Evolutionary conservation across 2,888 invertebrate species (phyloP).

Genomic region (Cheilosia scutellata): DNA sequence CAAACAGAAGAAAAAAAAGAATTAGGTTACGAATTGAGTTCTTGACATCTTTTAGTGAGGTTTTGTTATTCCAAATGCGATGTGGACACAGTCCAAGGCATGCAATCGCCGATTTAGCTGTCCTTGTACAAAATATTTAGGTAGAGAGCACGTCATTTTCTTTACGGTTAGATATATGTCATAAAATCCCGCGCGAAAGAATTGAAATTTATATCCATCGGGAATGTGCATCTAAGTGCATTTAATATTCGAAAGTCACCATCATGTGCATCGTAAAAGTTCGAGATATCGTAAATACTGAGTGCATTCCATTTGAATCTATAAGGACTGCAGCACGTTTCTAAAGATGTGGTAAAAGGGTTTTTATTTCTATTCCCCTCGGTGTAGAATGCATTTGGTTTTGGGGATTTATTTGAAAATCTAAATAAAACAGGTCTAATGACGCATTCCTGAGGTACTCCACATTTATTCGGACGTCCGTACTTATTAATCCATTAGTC

Average conservation of each 20-base stretch:
- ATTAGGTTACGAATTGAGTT: conserved; percentile 58
- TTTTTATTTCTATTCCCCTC: conserved; percentile 1
- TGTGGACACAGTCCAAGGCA: conserved; percentile 13
- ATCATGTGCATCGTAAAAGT: conserved; percentile 15
- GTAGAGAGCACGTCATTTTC: not conserved
- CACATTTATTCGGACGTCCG: not conserved
- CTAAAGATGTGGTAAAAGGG: conserved; percentile 10
- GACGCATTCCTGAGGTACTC: conserved; percentile 1
- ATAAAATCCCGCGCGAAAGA: conserved; percentile 2
- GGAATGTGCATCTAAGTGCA: conserved; percentile 26
- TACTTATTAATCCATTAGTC: not conserved
- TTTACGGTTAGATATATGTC: not conserved
- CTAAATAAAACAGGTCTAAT: conserved; percentile 1
- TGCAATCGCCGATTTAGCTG: not conserved
- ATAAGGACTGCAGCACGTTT: not conserved
- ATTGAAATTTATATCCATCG: not conserved
- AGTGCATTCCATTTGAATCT: conserved; percentile 10
- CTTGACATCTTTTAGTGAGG: conserved; percentile 45
- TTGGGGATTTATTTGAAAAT: not conserved
- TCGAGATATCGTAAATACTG: conserved; percentile 15
- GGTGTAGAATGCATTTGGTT: not conserved
- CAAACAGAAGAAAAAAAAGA: not conserved
- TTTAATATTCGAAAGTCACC: conserved; percentile 18
- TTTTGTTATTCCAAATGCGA: conserved; percentile 9
- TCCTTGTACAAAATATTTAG: not conserved